Evolutionary conservation across 2,797 vertebrate species (phyloP).

Genomic region (Channa striata): DNA sequence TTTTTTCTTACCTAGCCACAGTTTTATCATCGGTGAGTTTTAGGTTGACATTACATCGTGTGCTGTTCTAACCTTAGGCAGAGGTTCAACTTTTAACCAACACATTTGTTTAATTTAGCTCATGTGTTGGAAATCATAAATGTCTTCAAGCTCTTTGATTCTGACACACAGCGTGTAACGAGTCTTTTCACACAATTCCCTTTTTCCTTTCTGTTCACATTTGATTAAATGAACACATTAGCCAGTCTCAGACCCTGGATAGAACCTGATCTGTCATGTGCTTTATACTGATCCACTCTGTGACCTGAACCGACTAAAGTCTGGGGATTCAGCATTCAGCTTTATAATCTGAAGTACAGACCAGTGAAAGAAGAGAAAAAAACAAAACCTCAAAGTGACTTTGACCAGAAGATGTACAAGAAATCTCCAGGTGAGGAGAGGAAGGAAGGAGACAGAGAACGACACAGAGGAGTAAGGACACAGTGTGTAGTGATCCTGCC

Average conservation of each 20-base stretch:
- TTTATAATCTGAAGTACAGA: slow-evolving; percentile 28
- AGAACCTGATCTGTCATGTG: slow-evolving; percentile 22
- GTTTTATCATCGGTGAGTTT: too few species aligned
- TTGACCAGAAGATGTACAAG: slow-evolving; percentile 27
- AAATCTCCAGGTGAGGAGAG: slow-evolving; percentile 22
- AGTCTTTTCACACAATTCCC: slow-evolving; percentile 18
- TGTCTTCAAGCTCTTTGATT: neutral
- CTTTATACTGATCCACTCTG: slow-evolving; percentile 41
- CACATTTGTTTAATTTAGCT: neutral
- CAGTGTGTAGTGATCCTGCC: slow-evolving; percentile 24
- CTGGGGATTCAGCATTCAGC: slow-evolving; percentile 15
- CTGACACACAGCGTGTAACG: slow-evolving; percentile 19
- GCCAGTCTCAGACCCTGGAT: slow-evolving; percentile 27
- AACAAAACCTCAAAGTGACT: slow-evolving; percentile 28
- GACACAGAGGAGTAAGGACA: slow-evolving; percentile 17
- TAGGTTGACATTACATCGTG: neutral
- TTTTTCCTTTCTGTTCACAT: slow-evolving; percentile 22
- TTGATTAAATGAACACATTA: slow-evolving; percentile 42
- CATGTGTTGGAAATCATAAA: slow-evolving; percentile 22
- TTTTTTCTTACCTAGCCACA: neutral
- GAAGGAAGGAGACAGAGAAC: slow-evolving; percentile 15
- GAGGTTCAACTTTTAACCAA: slow-evolving; percentile 16
- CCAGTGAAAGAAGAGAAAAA: neutral
- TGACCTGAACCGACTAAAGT: slow-evolving; percentile 40
- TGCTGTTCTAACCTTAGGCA: neutral